Conservation (phyloP, 2,888 invertebrate species). For the Melieria omissa region DNA sequence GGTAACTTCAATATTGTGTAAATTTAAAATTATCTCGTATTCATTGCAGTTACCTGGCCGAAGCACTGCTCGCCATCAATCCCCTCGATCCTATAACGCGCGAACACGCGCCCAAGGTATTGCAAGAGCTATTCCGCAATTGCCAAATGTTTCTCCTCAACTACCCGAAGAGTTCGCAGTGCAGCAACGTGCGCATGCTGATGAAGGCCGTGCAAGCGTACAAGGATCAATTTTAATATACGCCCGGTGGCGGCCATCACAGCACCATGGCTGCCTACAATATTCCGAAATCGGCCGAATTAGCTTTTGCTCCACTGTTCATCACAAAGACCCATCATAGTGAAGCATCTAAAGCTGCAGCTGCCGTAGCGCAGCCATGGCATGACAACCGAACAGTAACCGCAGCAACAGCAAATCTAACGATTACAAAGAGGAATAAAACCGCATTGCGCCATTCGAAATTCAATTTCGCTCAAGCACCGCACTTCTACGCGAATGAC, state of each 20-base stretch:
- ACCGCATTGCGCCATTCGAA: conserved; percentile 7
- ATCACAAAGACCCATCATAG: not conserved
- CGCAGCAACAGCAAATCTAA: conserved; percentile 2
- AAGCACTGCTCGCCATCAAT: conserved; percentile 86
- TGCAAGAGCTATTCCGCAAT: conserved; percentile 81
- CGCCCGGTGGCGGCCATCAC: conserved; percentile 9
- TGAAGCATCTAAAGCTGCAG: conserved; percentile 10
- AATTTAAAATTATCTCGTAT: conserved; percentile 26
- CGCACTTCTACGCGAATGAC: conserved; percentile 1
- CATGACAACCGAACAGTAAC: not conserved
- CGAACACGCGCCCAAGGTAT: conserved; percentile 84
- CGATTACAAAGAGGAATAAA: conserved; percentile 1
- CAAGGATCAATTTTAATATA: conserved; percentile 59
- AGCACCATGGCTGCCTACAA: too few relatives aligned
- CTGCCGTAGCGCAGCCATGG: not conserved
- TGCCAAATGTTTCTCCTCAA: conserved; percentile 75
- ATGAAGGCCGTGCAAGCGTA: conserved; percentile 66
- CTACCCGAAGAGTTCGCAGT: conserved; percentile 75
- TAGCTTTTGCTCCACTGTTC: too few relatives aligned
- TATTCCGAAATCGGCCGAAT: too few relatives aligned
- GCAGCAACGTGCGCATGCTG: conserved; percentile 64
- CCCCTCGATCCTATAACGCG: conserved; percentile 79
- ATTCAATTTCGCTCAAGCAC: conserved; percentile 15
- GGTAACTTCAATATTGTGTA: not conserved
- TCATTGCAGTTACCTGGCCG: conserved; percentile 81